phyloP scores from a whole-genome alignment of 1,140 invertebrate genomes.

The Ephestia elutella region DNA sequence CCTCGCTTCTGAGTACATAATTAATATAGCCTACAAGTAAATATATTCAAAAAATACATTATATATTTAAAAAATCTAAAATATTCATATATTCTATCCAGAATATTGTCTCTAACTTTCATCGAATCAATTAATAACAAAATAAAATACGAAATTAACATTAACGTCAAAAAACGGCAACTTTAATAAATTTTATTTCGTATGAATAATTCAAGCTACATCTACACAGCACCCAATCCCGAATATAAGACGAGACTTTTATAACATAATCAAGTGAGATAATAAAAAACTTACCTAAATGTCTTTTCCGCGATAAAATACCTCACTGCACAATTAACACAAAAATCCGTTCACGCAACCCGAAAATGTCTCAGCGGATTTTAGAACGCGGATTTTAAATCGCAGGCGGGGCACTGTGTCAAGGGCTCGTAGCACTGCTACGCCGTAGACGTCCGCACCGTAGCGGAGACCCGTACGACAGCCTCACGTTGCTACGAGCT shows the following conservation, averaged over 20 bases:
- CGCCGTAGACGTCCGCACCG: slow-evolving; percentile 62
- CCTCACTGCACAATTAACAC: background rate
- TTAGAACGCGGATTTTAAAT: slow-evolving; percentile 22
- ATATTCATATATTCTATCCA: too few relatives aligned
- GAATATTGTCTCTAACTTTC: too few relatives aligned
- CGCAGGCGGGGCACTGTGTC: slow-evolving; percentile 58
- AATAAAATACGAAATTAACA: too few relatives aligned
- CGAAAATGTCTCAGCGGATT: background rate
- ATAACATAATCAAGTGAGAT: background rate
- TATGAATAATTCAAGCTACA: too few relatives aligned
- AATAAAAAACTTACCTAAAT: background rate
- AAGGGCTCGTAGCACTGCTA: slow-evolving; percentile 45
- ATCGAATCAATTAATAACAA: too few relatives aligned
- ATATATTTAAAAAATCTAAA: too few relatives aligned
- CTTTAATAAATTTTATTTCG: too few relatives aligned
- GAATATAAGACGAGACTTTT: background rate
- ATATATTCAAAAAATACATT: too few relatives aligned
- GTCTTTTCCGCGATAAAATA: background rate
- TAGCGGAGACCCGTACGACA: slow-evolving; percentile 65
- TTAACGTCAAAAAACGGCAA: too few relatives aligned
- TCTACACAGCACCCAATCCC: too few relatives aligned
- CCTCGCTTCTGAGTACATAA: too few relatives aligned
- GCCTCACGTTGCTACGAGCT: slow-evolving; percentile 71
- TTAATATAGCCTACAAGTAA: too few relatives aligned
- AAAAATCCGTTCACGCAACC: background rate